These are phyloP conservation scores for Tetragnatha montana DNA, from an alignment of 2,888 invertebrate genomes.

Conservation along the genomic window DNA sequence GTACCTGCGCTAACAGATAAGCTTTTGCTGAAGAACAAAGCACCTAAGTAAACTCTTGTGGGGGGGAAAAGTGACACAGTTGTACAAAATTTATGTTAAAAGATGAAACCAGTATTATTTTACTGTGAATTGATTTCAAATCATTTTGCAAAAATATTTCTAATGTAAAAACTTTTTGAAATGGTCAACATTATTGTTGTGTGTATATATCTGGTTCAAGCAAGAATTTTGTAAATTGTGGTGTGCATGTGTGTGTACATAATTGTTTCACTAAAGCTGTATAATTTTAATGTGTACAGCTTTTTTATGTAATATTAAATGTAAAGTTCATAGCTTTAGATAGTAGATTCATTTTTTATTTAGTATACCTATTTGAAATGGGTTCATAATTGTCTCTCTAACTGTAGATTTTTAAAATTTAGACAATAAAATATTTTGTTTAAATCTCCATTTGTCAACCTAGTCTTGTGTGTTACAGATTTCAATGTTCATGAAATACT, in stretches of 20 bases:
- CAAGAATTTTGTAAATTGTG: slow-evolving; percentile 40
- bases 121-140: no score
- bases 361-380: slow-evolving; percentile 7
- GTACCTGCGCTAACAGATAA: no score
- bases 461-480: background rate
- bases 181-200: background rate
- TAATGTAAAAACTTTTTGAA: no score
- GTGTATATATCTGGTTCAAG: slow-evolving; percentile 55
- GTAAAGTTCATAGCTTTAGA: slow-evolving; percentile 26
- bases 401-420: slow-evolving; percentile 49
- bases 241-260: slow-evolving; percentile 34
- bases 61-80: no score
- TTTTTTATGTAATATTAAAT: slow-evolving; percentile 41
- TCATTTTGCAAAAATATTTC: no score
- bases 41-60: no score
- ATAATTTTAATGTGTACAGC: slow-evolving; percentile 53
- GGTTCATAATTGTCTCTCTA: slow-evolving; percentile 25
- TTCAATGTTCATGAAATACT: background rate
- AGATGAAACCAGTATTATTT: no score
- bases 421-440: slow-evolving; percentile 64
- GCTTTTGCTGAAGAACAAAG: no score
- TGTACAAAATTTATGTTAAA: no score
- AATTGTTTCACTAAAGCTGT: slow-evolving; percentile 23
- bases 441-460: slow-evolving; percentile 3
- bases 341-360: slow-evolving; percentile 5